Conservation (phyloP, 2,113 vertebrate genomes). For the Garra rufa region DNA sequence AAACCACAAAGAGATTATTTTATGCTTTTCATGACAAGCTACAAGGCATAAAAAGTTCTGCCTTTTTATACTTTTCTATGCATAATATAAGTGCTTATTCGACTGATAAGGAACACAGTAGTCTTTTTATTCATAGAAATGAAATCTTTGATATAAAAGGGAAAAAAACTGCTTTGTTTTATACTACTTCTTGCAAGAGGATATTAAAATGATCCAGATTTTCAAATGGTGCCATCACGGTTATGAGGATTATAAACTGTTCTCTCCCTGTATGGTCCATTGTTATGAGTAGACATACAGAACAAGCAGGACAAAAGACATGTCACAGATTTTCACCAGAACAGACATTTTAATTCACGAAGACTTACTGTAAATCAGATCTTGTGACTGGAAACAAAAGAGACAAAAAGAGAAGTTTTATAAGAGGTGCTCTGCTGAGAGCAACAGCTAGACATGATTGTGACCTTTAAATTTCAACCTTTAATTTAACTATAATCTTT, state of each 20-base stretch:
- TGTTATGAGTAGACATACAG: neutral
- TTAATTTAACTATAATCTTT: neutral
- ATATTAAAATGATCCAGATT: conserved; percentile 15
- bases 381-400: neutral
- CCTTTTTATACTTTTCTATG: neutral
- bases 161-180: neutral
- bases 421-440: neutral
- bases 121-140: neutral
- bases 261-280: neutral
- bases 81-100: neutral
- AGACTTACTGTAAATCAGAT: neutral
- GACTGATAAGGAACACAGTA: neutral
- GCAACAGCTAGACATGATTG: neutral
- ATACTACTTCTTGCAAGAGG: neutral
- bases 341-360: neutral
- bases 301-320: neutral
- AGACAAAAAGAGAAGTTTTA: neutral
- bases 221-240: neutral
- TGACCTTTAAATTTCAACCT: neutral
- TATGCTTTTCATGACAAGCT: neutral
- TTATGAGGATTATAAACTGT: neutral
- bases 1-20: neutral
- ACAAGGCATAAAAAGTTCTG: conserved; percentile 46
- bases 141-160: neutral
- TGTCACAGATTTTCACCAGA: neutral